phyloP scores from a whole-genome alignment of 2,888 invertebrate genomes.

The Stegana nigrithorax region DNA sequence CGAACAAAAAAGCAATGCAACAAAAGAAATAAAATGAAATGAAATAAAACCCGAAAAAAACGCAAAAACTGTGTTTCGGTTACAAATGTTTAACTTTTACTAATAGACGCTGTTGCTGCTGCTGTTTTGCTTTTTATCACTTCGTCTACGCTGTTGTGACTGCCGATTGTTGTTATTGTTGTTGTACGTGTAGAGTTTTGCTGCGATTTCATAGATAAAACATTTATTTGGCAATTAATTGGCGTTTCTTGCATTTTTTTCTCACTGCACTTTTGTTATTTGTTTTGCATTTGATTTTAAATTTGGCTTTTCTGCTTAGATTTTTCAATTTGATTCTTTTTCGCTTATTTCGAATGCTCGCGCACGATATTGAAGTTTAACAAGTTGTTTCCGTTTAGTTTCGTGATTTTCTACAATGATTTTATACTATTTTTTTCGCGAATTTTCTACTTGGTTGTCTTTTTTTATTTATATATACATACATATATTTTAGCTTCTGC shows the following conservation, averaged over 20 bases:
- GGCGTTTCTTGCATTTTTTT: slow-evolving; percentile 59
- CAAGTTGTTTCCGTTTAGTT: slow-evolving; percentile 40
- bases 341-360: slow-evolving; percentile 22
- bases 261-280: slow-evolving; percentile 3
- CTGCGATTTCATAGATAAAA: slow-evolving; percentile 62
- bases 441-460: not conserved
- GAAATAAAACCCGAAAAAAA: slow-evolving; percentile 33
- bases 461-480: not conserved
- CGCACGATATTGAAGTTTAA: slow-evolving; percentile 65
- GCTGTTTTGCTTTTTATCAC: slow-evolving; percentile 20
- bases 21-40: slow-evolving; percentile 34
- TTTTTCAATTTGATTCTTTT: slow-evolving; percentile 18
- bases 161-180: slow-evolving; percentile 21
- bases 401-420: slow-evolving; percentile 61
- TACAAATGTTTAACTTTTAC: slow-evolving; percentile 64
- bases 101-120: slow-evolving; percentile 44
- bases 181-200: slow-evolving; percentile 25
- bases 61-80: slow-evolving; percentile 58
- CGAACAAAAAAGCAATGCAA: slow-evolving; percentile 22
- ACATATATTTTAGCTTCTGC: not conserved
- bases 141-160: slow-evolving; percentile 8
- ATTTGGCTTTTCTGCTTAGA: slow-evolving; percentile 15
- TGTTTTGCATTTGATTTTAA: slow-evolving; percentile 48
- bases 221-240: slow-evolving; percentile 67
- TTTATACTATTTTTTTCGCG: slow-evolving; percentile 25